Evolutionary conservation across 2,113 vertebrate genomes (phyloP).

Genomic region (Antechinus flavipes): DNA sequence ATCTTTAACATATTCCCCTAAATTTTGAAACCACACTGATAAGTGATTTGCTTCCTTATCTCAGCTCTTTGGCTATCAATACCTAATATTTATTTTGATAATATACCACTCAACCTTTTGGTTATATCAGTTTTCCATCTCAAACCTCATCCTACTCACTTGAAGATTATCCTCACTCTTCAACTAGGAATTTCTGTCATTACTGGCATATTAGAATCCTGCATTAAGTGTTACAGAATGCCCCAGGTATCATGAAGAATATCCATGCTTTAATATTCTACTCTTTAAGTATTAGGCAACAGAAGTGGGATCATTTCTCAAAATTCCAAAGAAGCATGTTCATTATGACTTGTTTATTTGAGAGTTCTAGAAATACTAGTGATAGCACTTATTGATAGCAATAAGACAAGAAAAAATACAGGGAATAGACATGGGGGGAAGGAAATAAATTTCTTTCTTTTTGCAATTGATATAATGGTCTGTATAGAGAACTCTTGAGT

Average conservation of each 20-base stretch:
- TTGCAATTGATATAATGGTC: background rate
- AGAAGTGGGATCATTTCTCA: background rate
- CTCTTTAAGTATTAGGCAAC: background rate
- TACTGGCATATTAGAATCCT: background rate
- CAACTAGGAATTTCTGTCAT: background rate
- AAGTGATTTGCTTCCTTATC: background rate
- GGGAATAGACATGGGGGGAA: background rate
- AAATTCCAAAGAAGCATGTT: background rate
- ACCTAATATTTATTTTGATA: background rate
- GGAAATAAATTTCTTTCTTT: background rate
- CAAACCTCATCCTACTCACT: background rate
- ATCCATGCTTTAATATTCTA: background rate
- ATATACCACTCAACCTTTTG: background rate
- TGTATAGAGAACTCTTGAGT: background rate
- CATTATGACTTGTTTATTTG: background rate
- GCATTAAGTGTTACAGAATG: background rate
- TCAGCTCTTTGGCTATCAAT: background rate
- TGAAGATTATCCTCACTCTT: background rate
- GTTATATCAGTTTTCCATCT: background rate
- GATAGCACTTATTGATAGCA: background rate
- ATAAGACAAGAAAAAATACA: background rate
- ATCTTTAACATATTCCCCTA: background rate
- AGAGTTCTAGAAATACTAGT: background rate
- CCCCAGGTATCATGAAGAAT: background rate
- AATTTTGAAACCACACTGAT: background rate